Conservation (phyloP, 2,888 invertebrate genomes). For the Aleiodes testaceus region DNA sequence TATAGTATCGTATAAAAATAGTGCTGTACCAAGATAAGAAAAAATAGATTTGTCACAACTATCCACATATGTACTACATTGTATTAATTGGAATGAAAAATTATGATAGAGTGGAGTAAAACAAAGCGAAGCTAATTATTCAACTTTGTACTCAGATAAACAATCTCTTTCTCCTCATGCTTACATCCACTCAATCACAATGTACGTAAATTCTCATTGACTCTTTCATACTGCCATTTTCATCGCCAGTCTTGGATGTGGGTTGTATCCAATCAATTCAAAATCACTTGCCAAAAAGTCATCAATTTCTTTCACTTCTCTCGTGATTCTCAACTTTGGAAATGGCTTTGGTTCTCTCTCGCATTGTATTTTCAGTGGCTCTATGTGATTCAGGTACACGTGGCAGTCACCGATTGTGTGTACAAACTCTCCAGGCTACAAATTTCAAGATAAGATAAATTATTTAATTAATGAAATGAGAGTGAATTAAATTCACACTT, state of each 20-base stretch:
- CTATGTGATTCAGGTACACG: conserved; percentile 92
- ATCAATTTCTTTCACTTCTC: conserved; percentile 85
- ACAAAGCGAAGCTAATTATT: no score
- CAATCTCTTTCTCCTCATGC: neutral
- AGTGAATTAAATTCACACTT: neutral
- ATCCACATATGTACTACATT: no score
- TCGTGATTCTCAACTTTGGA: conserved; percentile 85
- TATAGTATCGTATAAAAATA: neutral
- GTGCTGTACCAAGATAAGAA: neutral
- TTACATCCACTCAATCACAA: neutral
- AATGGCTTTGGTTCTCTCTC: conserved; percentile 86
- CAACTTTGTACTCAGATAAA: neutral
- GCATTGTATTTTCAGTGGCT: conserved; percentile 87
- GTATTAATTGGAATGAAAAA: no score
- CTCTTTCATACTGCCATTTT: conserved; percentile 87
- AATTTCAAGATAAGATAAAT: conserved; percentile 46
- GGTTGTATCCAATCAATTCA: conserved; percentile 86
- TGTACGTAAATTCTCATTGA: neutral
- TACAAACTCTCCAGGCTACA: conserved; percentile 91
- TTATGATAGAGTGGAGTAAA: no score
- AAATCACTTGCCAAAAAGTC: conserved; percentile 93
- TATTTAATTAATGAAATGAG: neutral
- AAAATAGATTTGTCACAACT: no score
- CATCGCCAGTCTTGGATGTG: conserved; percentile 93
- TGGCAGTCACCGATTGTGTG: conserved; percentile 97